These are phyloP conservation scores for Lacerta bilineata DNA, from an alignment of 2,797 vertebrate genomes.

Conservation along the genomic window DNA sequence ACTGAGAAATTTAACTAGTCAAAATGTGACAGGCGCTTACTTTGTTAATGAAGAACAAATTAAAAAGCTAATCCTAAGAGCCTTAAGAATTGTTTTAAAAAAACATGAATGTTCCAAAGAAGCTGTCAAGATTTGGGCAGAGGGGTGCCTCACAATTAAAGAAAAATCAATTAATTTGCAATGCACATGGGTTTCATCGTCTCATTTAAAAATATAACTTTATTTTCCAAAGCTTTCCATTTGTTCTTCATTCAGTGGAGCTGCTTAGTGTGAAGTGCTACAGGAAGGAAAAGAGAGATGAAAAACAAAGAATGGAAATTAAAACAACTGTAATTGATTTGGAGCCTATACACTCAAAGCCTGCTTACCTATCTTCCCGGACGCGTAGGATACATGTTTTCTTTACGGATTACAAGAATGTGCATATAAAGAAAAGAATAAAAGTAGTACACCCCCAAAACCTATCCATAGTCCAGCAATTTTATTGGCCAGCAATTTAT, in stretches of 20 bases:
- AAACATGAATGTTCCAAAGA: slow-evolving; percentile 48
- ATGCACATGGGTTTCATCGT: slow-evolving; percentile 20
- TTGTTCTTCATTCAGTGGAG: slow-evolving; percentile 22
- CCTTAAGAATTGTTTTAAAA: slow-evolving; percentile 52
- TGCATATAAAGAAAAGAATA: neutral
- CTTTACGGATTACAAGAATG: neutral
- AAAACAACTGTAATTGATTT: slow-evolving; percentile 23
- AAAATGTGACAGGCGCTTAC: slow-evolving; percentile 51
- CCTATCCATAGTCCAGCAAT: neutral
- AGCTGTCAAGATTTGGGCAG: slow-evolving; percentile 12
- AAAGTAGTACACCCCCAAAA: neutral
- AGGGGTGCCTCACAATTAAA: slow-evolving; percentile 48
- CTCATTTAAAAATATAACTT: slow-evolving; percentile 47
- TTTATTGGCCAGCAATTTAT: neutral
- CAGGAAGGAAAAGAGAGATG: slow-evolving; percentile 3
- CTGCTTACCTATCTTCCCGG: neutral
- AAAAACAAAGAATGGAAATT: slow-evolving; percentile 15
- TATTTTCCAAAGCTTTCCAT: slow-evolving; percentile 46
- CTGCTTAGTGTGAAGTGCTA: slow-evolving; percentile 25
- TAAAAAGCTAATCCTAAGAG: slow-evolving; percentile 55
- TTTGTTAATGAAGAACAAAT: slow-evolving; percentile 64
- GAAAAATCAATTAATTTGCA: slow-evolving; percentile 51
- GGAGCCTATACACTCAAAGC: neutral
- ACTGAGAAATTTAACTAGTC: slow-evolving; percentile 48
- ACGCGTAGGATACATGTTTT: neutral